Conservation (phyloP, 1,140 invertebrate species). For the Drosophila willistoni region DNA sequence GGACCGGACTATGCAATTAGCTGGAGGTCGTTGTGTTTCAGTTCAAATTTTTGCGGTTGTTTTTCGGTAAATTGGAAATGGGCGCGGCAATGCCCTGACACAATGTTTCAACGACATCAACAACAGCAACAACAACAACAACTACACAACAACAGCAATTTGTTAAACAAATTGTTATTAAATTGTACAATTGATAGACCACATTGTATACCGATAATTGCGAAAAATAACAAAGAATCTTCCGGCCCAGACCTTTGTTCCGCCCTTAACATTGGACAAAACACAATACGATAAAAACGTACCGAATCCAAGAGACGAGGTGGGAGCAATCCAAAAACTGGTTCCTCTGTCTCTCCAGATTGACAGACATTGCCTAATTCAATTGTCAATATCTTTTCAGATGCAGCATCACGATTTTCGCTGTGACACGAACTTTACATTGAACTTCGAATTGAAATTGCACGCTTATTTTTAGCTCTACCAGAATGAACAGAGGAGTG, state of each 20-base stretch:
- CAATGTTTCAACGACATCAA: constrained; percentile 56
- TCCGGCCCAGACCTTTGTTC: constrained; percentile 6
- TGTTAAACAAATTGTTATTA: constrained; percentile 67
- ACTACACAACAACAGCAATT: constrained; percentile 37
- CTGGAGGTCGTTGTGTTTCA: constrained; percentile 69
- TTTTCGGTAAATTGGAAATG: constrained; percentile 57
- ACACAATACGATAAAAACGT: constrained; percentile 2
- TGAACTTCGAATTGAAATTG: constrained; percentile 60
- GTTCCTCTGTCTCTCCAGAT: constrained; percentile 5
- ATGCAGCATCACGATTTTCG: constrained; percentile 67
- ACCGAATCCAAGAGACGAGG: not conserved
- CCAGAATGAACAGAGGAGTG: not conserved
- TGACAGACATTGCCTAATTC: constrained; percentile 65
- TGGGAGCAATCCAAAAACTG: not conserved
- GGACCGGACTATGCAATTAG: constrained; percentile 64
- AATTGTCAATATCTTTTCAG: constrained; percentile 70
- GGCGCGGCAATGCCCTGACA: constrained; percentile 51
- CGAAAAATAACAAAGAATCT: constrained; percentile 4
- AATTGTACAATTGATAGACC: constrained; percentile 60
- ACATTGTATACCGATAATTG: constrained; percentile 53
- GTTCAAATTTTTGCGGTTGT: constrained; percentile 55
- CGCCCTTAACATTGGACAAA: constrained; percentile 19
- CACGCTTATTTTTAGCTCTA: constrained; percentile 21
- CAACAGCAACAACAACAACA: constrained; percentile 26
- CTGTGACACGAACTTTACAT: constrained; percentile 41